Conservation (phyloP, 2,888 invertebrate species). For the Microctonus hyperodae region DNA sequence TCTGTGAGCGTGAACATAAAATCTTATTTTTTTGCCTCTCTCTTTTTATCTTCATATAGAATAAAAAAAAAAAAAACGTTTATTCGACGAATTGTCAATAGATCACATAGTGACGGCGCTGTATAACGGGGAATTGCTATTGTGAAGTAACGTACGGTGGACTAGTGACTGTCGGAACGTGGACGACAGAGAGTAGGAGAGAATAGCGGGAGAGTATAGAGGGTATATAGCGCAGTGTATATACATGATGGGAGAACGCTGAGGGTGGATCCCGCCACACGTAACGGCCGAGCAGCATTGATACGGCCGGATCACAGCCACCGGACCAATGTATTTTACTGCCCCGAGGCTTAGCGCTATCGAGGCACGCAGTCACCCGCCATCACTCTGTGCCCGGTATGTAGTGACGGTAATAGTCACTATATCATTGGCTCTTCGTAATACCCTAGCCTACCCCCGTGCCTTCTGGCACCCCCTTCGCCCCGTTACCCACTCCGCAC, state of each 20-base stretch:
- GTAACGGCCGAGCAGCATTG: conserved; percentile 61
- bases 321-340: conserved; percentile 63
- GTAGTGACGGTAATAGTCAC: conserved; percentile 64
- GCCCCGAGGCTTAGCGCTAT: conserved; percentile 63
- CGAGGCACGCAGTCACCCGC: conserved; percentile 63
- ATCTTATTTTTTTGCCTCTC: not conserved
- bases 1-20: conserved; percentile 6
- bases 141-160: conserved; percentile 41
- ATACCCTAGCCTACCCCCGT: conserved; percentile 56
- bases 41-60: not conserved
- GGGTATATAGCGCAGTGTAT: conserved; percentile 30
- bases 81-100: conserved; percentile 43
- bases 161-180: conserved; percentile 23
- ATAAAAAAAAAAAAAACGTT: not conserved
- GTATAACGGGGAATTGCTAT: conserved; percentile 45
- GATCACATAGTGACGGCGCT: conserved; percentile 47
- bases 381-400: conserved; percentile 62
- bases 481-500: conserved; percentile 25
- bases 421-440: conserved; percentile 64
- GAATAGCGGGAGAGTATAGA: conserved; percentile 26
- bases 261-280: conserved; percentile 43
- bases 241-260: conserved; percentile 36
- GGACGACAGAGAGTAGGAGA: conserved; percentile 28
- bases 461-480: conserved; percentile 36
- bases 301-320: conserved; percentile 63